A percentile compares a stretch with the other conserved stretches of the same genome.
These are phyloP conservation scores for Oreohelix idahoensis DNA, from an alignment of 1,140 invertebrate species.

Conservation along the genomic window DNA sequence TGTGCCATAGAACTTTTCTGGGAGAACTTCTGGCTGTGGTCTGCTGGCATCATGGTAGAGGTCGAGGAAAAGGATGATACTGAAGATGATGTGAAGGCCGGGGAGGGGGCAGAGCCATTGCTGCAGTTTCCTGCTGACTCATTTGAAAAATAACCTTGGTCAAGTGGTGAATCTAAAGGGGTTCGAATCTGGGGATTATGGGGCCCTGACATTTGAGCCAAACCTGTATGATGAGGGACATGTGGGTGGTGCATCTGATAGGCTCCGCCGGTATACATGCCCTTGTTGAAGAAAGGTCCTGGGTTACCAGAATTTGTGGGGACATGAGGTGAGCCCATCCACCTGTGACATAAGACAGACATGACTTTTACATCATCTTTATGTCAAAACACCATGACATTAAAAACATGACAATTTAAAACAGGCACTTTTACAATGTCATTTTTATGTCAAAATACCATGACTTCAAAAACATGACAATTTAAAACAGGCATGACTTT, in stretches of 20 bases:
- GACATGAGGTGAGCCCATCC: constrained; percentile 21
- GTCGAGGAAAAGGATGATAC: constrained; percentile 45
- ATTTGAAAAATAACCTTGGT: constrained; percentile 65
- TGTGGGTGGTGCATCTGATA: constrained; percentile 33
- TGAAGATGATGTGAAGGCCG: constrained; percentile 43
- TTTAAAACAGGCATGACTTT: too few relatives aligned
- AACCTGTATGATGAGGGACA: constrained; percentile 33
- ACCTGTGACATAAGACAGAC: constrained; percentile 4
- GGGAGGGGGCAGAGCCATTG: constrained; percentile 53
- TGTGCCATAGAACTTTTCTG: background rate
- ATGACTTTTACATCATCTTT: too few relatives aligned
- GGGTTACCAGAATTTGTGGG: background rate
- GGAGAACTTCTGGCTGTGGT: constrained; percentile 21
- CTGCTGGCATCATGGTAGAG: constrained; percentile 56
- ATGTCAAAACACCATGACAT: too few relatives aligned
- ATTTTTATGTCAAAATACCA: too few relatives aligned
- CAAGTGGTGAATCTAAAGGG: constrained; percentile 55
- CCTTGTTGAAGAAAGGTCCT: constrained; percentile 44
- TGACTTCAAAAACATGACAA: too few relatives aligned
- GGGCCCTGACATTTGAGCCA: constrained; percentile 38
- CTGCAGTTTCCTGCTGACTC: constrained; percentile 62
- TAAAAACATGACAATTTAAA: too few relatives aligned
- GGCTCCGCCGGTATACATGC: constrained; percentile 35
- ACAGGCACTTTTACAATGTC: background rate
- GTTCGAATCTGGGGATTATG: constrained; percentile 43